phyloP scores from a whole-genome alignment of 2,797 vertebrate species.

The Erethizon dorsatum region DNA sequence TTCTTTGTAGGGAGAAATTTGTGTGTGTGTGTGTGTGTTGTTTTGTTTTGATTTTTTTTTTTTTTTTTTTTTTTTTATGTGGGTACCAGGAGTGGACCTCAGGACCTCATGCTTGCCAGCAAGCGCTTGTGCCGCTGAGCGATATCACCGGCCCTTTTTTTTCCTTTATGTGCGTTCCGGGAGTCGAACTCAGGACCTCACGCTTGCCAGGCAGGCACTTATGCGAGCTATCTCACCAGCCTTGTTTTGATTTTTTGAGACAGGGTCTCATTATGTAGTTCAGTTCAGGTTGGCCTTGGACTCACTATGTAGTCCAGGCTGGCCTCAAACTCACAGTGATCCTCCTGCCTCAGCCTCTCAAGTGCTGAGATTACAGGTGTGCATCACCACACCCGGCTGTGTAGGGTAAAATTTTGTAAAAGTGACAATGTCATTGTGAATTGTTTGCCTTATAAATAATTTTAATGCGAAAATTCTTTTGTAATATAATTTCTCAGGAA shows the following conservation, averaged over 20 bases:
- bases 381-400: neutral
- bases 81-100: no score
- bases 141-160: no score
- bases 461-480: slow-evolving; percentile 43
- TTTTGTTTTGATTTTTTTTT: no score
- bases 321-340: neutral
- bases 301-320: neutral
- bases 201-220: no score
- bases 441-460: slow-evolving; percentile 74
- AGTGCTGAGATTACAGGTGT: neutral
- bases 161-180: no score
- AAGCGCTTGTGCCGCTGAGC: no score
- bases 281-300: neutral
- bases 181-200: no score
- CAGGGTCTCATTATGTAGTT: neutral
- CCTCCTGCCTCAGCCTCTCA: neutral
- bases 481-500: slow-evolving; percentile 52
- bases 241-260: neutral
- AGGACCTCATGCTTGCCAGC: no score
- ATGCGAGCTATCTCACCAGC: no score
- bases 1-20: slow-evolving; percentile 34
- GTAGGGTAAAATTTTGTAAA: slow-evolving; percentile 27
- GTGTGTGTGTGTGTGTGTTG: neutral
- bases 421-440: slow-evolving; percentile 9
- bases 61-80: no score